Evolutionary conservation across 1,140 invertebrate genomes (phyloP).

Genomic region (Drosophila arawakana): DNA sequence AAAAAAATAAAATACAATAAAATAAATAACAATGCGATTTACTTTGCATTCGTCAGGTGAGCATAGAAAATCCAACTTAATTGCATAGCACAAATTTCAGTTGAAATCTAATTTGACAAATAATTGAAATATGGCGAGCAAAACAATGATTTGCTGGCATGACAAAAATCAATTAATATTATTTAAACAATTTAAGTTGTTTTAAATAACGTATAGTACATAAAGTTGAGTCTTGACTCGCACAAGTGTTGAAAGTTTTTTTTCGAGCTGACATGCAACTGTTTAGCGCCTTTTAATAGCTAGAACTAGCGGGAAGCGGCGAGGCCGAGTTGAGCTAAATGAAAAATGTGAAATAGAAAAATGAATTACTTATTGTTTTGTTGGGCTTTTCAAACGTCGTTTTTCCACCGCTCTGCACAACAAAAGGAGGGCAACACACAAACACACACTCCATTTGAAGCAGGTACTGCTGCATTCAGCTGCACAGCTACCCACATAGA

Average conservation of each 20-base stretch:
- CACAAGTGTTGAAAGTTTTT: slow-evolving; percentile 33
- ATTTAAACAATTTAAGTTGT: too few species aligned
- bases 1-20: too few species aligned
- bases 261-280: slow-evolving; percentile 18
- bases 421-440: slow-evolving; percentile 38
- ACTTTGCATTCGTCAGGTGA: neutral
- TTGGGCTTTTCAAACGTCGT: slow-evolving; percentile 36
- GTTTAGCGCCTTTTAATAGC: slow-evolving; percentile 1
- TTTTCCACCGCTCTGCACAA: slow-evolving; percentile 53
- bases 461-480: slow-evolving; percentile 21
- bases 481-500: neutral
- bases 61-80: neutral
- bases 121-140: neutral
- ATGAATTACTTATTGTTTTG: slow-evolving; percentile 52
- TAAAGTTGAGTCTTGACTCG: neutral
- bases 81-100: neutral
- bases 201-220: too few species aligned
- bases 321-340: neutral
- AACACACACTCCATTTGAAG: neutral
- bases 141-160: neutral
- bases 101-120: neutral
- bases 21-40: slow-evolving; percentile 9
- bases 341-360: slow-evolving; percentile 16
- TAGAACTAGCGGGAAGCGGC: neutral
- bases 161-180: neutral